Percentiles rank a stretch among this genome's conserved stretches.
phyloP scores from a whole-genome alignment of 2,113 vertebrate genomes.

The Carassius gibelio region DNA sequence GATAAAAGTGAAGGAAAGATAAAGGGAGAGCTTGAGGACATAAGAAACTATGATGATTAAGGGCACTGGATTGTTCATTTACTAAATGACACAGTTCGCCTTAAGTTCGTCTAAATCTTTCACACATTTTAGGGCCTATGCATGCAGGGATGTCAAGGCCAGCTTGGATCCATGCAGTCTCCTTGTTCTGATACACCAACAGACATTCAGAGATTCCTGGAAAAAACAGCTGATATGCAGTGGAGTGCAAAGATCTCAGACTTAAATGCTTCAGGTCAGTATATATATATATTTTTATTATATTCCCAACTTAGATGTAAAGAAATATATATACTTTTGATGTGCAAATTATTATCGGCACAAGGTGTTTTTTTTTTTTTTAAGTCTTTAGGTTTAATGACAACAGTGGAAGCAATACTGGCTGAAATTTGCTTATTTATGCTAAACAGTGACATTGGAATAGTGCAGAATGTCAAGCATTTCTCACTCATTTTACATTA shows the following conservation, averaged over 20 bases:
- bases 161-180: not conserved
- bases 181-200: not conserved
- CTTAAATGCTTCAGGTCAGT: not conserved
- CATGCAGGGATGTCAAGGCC: constrained; percentile 36
- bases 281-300: not conserved
- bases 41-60: constrained; percentile 37
- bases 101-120: not conserved
- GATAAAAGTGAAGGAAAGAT: constrained; percentile 21
- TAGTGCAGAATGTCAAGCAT: not conserved
- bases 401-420: no score
- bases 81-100: constrained; percentile 42
- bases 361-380: no score
- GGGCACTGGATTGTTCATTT: constrained; percentile 38
- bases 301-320: not conserved
- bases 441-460: not conserved
- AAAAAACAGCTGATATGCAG: constrained; percentile 1
- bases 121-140: constrained; percentile 24
- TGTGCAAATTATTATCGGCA: no score
- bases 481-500: not conserved
- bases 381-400: no score
- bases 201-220: not conserved
- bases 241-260: not conserved
- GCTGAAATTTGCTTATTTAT: no score
- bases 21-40: constrained; percentile 27
- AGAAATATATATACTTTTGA: no score